Evolutionary conservation across 2,113 vertebrate species (phyloP).

Genomic region (Sciurus niger): DNA sequence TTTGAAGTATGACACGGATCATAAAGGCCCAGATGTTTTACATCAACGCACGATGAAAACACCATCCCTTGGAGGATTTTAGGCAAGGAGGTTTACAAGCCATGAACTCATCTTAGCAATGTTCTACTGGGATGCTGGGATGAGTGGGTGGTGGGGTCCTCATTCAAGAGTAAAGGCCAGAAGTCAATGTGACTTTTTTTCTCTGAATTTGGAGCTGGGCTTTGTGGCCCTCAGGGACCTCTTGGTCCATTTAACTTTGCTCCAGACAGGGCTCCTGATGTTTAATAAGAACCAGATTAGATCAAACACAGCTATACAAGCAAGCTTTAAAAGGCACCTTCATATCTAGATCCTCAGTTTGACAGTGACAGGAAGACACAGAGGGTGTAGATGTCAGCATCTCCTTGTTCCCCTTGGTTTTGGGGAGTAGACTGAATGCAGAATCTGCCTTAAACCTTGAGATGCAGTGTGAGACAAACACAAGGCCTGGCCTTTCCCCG

Average conservation of each 20-base stretch:
- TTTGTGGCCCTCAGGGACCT: not conserved
- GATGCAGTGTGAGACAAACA: not conserved
- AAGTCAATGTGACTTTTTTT: not conserved
- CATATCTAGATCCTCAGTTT: not conserved
- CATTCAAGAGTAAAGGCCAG: not conserved
- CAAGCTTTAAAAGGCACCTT: not conserved
- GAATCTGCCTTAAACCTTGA: fast-evolving
- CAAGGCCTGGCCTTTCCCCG: fast-evolving
- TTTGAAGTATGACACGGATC: not conserved
- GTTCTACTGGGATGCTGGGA: fast-evolving
- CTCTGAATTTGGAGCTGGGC: not conserved
- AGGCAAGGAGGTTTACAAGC: not conserved
- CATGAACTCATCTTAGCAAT: not conserved
- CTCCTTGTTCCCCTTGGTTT: not conserved
- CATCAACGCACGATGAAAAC: no score
- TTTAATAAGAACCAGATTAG: not conserved
- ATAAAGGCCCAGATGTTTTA: not conserved
- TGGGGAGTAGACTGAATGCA: not conserved
- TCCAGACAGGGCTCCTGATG: not conserved
- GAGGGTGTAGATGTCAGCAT: not conserved
- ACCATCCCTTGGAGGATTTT: not conserved
- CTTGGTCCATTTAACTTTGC: not conserved
- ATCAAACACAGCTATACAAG: not conserved
- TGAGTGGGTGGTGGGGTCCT: not conserved
- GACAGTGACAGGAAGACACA: fast-evolving